These are phyloP conservation scores for Trachemys scripta DNA, from an alignment of 2,113 vertebrate species.

Conservation along the genomic window DNA sequence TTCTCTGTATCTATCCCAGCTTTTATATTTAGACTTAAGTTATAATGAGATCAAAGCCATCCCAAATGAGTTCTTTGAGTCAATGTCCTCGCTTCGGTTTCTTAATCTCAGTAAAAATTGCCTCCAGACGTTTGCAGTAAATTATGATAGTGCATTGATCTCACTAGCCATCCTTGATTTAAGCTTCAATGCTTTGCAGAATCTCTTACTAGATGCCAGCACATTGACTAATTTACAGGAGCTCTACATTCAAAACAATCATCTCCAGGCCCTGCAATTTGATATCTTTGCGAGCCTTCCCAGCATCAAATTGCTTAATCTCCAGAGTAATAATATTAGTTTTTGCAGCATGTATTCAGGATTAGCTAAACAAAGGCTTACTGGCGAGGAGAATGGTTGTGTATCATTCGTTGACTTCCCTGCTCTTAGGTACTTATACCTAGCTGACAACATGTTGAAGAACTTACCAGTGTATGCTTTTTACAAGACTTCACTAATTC, in stretches of 20 bases:
- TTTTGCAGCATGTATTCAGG: conserved; percentile 74
- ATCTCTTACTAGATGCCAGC: conserved; percentile 74
- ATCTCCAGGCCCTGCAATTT: conserved; percentile 77
- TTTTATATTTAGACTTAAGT: conserved; percentile 91
- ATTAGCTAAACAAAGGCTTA: conserved; percentile 36
- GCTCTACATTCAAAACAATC: conserved; percentile 87
- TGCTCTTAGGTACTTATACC: conserved; percentile 82
- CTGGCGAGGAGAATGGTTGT: conserved; percentile 71
- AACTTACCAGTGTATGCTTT: conserved; percentile 82
- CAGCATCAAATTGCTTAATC: conserved; percentile 82
- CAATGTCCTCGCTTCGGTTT: conserved; percentile 83
- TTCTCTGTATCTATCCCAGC: conserved; percentile 65
- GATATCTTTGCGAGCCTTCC: conserved; percentile 83
- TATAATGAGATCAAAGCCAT: conserved; percentile 90
- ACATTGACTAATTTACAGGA: conserved; percentile 76
- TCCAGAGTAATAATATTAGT: conserved; percentile 86
- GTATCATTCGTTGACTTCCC: conserved; percentile 81
- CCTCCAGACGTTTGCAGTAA: conserved; percentile 79
- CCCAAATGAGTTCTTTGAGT: conserved; percentile 83
- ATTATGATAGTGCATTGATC: conserved; percentile 60
- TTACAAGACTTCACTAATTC: conserved; percentile 80
- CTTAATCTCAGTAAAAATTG: conserved; percentile 96
- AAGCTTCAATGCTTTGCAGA: conserved; percentile 87
- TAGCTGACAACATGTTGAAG: conserved; percentile 85
- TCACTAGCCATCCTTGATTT: conserved; percentile 84